Conservation (phyloP, 2,797 vertebrate species). For the Euphonia xanthogaster region DNA sequence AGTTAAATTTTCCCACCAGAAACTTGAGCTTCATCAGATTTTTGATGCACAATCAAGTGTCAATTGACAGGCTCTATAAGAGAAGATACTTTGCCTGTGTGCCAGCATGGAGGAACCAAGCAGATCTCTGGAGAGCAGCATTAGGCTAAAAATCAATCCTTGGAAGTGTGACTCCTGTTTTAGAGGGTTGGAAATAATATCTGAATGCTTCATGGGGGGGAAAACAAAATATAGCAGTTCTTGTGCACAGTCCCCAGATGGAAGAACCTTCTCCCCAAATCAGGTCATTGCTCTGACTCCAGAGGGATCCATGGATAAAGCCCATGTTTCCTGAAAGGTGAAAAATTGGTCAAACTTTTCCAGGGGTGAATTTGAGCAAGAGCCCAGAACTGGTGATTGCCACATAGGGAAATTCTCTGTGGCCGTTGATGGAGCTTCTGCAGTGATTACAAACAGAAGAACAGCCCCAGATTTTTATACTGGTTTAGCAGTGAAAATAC, state of each 20-base stretch:
- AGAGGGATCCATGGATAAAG: neutral
- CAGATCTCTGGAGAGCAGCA: neutral
- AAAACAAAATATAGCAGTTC: neutral
- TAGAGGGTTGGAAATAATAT: neutral
- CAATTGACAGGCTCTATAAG: neutral
- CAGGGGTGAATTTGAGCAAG: neutral
- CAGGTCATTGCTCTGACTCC: neutral
- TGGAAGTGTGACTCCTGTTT: neutral
- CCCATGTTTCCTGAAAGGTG: neutral
- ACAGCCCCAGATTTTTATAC: neutral
- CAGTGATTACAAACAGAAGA: neutral
- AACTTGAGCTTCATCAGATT: neutral
- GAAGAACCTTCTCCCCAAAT: neutral
- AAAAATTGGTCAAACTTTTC: neutral
- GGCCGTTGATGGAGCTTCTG: neutral
- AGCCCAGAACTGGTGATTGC: neutral
- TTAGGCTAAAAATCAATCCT: neutral
- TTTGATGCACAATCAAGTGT: neutral
- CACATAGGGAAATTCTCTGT: neutral
- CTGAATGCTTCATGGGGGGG: neutral
- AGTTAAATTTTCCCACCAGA: neutral
- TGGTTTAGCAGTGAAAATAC: neutral
- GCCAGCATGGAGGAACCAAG: accelerated
- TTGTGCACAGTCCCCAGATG: neutral
- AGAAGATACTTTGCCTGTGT: neutral